Evolutionary conservation across 2,113 vertebrate species (phyloP).

Genomic region (Silurus glanis): DNA sequence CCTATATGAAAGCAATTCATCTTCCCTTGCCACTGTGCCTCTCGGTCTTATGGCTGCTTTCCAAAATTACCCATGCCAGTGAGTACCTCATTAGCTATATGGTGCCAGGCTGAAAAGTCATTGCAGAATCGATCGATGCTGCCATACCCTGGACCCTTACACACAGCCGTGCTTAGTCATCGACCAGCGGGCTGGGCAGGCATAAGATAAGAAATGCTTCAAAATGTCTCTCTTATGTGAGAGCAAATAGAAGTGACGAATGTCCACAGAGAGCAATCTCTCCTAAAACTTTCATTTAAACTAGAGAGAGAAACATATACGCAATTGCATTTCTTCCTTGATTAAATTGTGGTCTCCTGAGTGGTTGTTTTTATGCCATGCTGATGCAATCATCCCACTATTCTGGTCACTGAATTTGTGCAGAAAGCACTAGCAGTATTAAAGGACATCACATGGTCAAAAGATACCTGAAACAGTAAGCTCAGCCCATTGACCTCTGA

Average conservation of each 20-base stretch:
- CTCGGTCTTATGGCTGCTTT: constrained; percentile 59
- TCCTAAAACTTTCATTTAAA: background rate
- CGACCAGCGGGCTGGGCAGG: constrained; percentile 51
- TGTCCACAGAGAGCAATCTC: background rate
- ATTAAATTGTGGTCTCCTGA: constrained; percentile 22
- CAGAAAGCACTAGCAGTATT: constrained; percentile 47
- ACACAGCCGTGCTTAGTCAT: constrained; percentile 65
- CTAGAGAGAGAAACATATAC: background rate
- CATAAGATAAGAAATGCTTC: constrained; percentile 19
- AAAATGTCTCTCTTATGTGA: constrained; percentile 15
- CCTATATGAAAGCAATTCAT: constrained; percentile 59
- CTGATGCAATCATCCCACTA: constrained; percentile 23
- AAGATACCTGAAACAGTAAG: constrained; percentile 58
- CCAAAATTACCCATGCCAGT: constrained; percentile 57
- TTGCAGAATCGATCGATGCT: constrained; percentile 62
- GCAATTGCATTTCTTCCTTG: background rate
- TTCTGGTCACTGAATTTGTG: constrained; percentile 32
- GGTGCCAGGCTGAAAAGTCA: constrained; percentile 67
- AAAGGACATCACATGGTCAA: constrained; percentile 54
- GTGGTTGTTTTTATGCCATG: constrained; percentile 21
- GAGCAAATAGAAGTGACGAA: background rate
- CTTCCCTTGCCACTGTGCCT: constrained; percentile 41
- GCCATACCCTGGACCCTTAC: constrained; percentile 47
- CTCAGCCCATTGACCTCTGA: constrained; percentile 64
- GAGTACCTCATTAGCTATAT: constrained; percentile 74